Base-by-base conservation (phyloP, 2,888 invertebrate species). In the Cyaniris semiargus region DNA sequence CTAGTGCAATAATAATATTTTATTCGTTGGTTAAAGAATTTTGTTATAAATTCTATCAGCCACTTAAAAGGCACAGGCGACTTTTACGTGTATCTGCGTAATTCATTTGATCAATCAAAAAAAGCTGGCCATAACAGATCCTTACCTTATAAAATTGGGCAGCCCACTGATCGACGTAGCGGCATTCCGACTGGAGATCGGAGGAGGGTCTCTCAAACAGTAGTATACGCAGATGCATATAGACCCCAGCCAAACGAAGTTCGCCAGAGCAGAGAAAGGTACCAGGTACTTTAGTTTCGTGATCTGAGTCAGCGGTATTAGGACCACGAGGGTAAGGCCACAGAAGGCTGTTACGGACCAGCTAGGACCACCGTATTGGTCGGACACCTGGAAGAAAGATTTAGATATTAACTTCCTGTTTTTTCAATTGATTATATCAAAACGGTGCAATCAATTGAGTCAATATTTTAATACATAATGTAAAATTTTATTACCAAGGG, bases 191-290 rank as follows among this genome's bases (percentile, higher is more conserved):
- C 92, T 90, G 1, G 86, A 84, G 1, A 91, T 78, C 1, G 90
- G 86, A 0, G 95, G 90, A 23, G 91, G 93, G 72, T 90, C 88
- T 74, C 94, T 94, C 84, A 98, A 95, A 87, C 98, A 95, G 89
- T 97, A 98, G 87, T 97, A 97, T 58, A 98, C 94, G 0, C 97
- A 97, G 79, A 99, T 96, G 76, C 95, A 95, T 78, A 99, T 96
- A 0, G 98, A 97, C 0, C 94, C 89, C 0, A 97, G 92, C 94
- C 98, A 97, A 53, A 97, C 96, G 23, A 97, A 84, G 88, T 99
- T 99, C 75, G 99, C 99, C 48, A 97, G 86, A 70, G 97, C 95
- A 0, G 99, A 98, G 90, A 98, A 97, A 0, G 98, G 98, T 10
- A 99, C 97, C 80, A 99, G 90, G 85, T 96, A 96, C 86, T 96